Conservation (phyloP, 2,797 vertebrate genomes). For the Sciurus vulgaris region DNA sequence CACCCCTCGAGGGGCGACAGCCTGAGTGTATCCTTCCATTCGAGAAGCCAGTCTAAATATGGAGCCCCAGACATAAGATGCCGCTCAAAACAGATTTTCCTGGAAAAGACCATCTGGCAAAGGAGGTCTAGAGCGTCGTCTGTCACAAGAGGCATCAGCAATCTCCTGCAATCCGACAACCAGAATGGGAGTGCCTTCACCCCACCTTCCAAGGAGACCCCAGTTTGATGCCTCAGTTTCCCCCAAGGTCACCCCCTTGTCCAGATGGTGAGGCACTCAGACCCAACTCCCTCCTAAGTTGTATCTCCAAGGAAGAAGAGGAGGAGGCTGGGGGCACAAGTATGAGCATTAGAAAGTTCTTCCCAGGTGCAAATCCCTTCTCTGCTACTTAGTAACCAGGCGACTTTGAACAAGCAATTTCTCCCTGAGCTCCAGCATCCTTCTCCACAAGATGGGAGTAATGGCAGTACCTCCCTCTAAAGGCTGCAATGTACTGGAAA, state of each 20-base stretch:
- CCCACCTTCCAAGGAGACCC: background rate
- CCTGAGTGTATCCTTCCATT: slow-evolving; percentile 77
- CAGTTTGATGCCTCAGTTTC: background rate
- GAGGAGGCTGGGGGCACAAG: background rate
- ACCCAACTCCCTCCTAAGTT: background rate
- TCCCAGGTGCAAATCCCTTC: background rate
- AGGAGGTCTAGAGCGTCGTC: slow-evolving; percentile 72
- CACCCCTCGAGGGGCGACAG: slow-evolving; percentile 70
- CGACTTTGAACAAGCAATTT: background rate
- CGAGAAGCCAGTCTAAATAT: slow-evolving; percentile 82
- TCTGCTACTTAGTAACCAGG: background rate
- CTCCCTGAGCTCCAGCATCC: background rate
- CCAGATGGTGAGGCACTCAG: background rate
- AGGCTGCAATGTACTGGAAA: background rate
- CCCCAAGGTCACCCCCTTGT: background rate
- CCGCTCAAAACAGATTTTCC: slow-evolving; percentile 85
- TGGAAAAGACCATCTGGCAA: slow-evolving; percentile 86
- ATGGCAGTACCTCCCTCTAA: background rate
- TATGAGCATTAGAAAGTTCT: background rate
- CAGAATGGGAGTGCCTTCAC: background rate
- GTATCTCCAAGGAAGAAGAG: background rate
- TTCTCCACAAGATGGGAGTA: background rate
- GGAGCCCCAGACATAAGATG: slow-evolving; percentile 82
- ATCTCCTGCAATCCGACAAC: slow-evolving; percentile 9
- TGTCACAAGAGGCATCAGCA: slow-evolving; percentile 44